These are phyloP conservation scores for Heliconius eleuchia DNA, from an alignment of 1,140 invertebrate genomes.

Conservation along the genomic window DNA sequence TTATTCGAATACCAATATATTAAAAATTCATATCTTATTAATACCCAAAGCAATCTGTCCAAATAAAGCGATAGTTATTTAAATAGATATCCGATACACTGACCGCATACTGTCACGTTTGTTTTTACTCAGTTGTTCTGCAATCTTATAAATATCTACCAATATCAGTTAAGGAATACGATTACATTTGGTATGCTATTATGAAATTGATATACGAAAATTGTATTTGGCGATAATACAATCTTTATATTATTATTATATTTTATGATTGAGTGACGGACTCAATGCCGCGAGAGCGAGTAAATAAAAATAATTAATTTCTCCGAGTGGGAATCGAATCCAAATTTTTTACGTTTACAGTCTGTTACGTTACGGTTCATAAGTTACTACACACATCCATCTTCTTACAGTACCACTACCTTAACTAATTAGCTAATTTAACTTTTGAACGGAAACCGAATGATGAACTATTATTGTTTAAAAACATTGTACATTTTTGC, in stretches of 20 bases:
- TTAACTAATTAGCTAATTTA: too few species aligned
- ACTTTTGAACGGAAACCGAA: too few species aligned
- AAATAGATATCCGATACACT: not conserved
- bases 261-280: too few species aligned
- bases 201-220: not conserved
- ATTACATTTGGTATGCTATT: not conserved
- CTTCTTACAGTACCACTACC: too few species aligned
- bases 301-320: too few species aligned
- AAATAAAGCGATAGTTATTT: not conserved
- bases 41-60: not conserved
- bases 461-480: not conserved
- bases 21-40: not conserved
- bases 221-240: not conserved
- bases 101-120: not conserved
- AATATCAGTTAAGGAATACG: not conserved
- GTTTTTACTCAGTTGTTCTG: not conserved
- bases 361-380: too few species aligned
- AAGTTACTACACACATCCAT: too few species aligned
- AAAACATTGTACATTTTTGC: not conserved
- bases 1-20: not conserved
- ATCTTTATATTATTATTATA: not conserved
- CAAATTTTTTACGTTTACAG: too few species aligned
- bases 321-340: too few species aligned
- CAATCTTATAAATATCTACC: not conserved
- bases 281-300: too few species aligned